Base-by-base conservation (phyloP, 2,113 vertebrate species). In the Mormyrus iriodes region DNA sequence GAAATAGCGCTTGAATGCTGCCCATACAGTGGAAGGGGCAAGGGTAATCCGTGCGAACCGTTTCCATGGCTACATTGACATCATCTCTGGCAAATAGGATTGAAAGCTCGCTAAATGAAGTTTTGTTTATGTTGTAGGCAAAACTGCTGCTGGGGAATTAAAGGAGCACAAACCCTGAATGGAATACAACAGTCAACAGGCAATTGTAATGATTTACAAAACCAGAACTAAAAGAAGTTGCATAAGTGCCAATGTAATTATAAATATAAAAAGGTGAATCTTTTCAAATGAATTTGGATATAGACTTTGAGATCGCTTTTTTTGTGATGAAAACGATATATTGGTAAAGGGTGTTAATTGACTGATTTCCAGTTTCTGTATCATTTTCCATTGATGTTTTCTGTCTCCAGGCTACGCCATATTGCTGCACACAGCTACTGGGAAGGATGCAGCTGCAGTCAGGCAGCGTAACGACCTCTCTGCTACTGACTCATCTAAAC, bases 21-120 rank as follows among this genome's bases (percentile, higher is more conserved):
- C 93, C 95, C 94, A 94, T 93, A 95, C 93, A 93, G 94, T 94
- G 94, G 87, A 92, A 90, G 91, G 90, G 89, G 93, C 95, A 89
- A 93, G 87, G 48, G 89, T 2, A 95, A 95, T 95, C 95, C 96
- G 95, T 95, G 95, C 95, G 94, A 96, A 95, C 95, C 92, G 97
- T 98, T 97, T 95, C 96, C 96, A 97, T 97, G 96, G 96, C 95
- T 95, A 98, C 95, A 91, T 90, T 97, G 96, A 98, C 97, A 96
- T 97, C 95, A 96, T 94, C 92, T 94, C 95, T 94, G 91, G 95
- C 91, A 93, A 95, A 95, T 94, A 94, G 94, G 93, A 94, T 92
- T 95, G 94, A 93, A 94, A 94, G 95, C 95, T 96, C 94, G 94
- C 95, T 94, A 95, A 96, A 95, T 94, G 93, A 93, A 95, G 94